Conservation (phyloP, 1,140 invertebrate species). For the Adelges cooleyi region DNA sequence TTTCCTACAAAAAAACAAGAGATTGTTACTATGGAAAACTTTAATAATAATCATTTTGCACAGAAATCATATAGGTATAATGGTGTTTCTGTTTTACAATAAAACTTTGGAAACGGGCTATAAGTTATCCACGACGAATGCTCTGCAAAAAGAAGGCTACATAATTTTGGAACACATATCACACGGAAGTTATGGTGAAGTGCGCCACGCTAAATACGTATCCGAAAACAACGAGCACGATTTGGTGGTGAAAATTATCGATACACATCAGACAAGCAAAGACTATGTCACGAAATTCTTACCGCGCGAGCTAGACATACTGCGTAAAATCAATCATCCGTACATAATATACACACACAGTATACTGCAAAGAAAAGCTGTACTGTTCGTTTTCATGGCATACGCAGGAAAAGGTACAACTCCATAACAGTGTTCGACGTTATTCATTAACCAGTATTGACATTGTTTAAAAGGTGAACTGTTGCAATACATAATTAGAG, state of each 20-base stretch:
- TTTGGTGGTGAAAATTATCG: slow-evolving; percentile 62
- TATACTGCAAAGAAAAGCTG: slow-evolving; percentile 48
- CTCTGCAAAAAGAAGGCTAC: neutral
- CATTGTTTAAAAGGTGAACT: neutral
- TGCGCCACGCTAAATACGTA: slow-evolving; percentile 3
- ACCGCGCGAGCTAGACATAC: slow-evolving; percentile 57
- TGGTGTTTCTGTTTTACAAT: neutral
- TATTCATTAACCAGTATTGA: neutral
- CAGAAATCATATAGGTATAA: too few species aligned
- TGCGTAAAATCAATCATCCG: slow-evolving; percentile 57
- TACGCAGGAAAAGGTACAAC: slow-evolving; percentile 31
- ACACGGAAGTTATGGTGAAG: slow-evolving; percentile 15
- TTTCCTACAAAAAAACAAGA: slow-evolving; percentile 23
- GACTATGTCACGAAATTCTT: slow-evolving; percentile 47
- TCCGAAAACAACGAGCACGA: neutral
- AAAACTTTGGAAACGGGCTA: neutral
- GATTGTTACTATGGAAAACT: neutral
- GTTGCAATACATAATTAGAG: slow-evolving; percentile 5
- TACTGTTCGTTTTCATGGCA: slow-evolving; percentile 24
- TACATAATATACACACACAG: slow-evolving; percentile 57
- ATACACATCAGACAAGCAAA: slow-evolving; percentile 52
- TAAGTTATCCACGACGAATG: slow-evolving; percentile 8
- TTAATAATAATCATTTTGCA: neutral
- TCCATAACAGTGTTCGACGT: neutral
- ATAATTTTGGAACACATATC: slow-evolving; percentile 17